Percentiles rank a stretch among this genome's conserved stretches.
phyloP scores from a whole-genome alignment of 2,888 invertebrate genomes.

The Rutpela maculata region DNA sequence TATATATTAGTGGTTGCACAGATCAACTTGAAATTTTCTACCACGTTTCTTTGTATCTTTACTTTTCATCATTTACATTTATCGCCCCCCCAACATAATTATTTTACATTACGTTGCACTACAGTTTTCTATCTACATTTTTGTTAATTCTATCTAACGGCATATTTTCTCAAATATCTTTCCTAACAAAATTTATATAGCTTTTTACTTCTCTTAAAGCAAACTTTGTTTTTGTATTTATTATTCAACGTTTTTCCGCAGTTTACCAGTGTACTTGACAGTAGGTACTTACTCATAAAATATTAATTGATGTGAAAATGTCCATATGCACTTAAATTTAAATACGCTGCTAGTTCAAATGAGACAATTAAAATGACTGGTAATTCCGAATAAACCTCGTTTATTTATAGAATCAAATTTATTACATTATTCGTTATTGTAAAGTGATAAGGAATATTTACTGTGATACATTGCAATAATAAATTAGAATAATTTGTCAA shows the following conservation, averaged over 20 bases:
- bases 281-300: neutral
- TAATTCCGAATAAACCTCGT: neutral
- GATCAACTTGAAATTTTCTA: too few relatives aligned
- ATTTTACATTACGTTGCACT: too few relatives aligned
- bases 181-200: too few relatives aligned
- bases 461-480: neutral
- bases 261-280: neutral
- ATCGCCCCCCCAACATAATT: too few relatives aligned
- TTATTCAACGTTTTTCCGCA: neutral
- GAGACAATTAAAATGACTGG: neutral
- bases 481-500: too few relatives aligned
- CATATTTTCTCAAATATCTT: too few relatives aligned
- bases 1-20: too few relatives aligned
- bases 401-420: neutral
- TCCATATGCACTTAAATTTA: neutral
- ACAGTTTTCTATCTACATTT: too few relatives aligned
- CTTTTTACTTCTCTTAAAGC: too few relatives aligned
- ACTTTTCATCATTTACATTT: too few relatives aligned
- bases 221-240: neutral
- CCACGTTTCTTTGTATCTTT: too few relatives aligned
- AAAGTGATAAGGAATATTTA: neutral
- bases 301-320: neutral
- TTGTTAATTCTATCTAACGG: too few relatives aligned
- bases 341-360: neutral
- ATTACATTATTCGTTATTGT: neutral